Evolutionary conservation across 2,888 invertebrate species (phyloP).

Genomic region (Cyclophora albipunctata): DNA sequence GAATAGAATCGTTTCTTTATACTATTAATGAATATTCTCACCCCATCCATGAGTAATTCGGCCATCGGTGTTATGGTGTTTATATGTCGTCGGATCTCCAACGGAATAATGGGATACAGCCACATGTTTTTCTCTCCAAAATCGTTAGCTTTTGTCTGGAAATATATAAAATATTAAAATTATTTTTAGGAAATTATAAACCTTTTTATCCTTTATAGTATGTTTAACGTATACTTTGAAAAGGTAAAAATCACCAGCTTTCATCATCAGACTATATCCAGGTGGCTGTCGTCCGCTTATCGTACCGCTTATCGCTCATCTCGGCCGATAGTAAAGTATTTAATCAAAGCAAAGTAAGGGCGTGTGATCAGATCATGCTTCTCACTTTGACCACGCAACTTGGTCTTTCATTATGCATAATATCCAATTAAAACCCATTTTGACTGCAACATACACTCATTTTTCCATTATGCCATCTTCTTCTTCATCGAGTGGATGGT

Average conservation of each 20-base stretch:
- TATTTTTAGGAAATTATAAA: neutral
- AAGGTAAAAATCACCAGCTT: neutral
- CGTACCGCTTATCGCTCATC: too few relatives aligned
- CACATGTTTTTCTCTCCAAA: constrained; percentile 14
- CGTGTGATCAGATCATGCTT: too few relatives aligned
- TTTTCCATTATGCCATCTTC: too few relatives aligned
- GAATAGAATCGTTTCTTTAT: too few relatives aligned
- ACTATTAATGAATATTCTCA: constrained; percentile 21
- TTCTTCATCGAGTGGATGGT: too few relatives aligned
- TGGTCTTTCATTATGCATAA: too few relatives aligned
- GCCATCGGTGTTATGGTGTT: constrained; percentile 35
- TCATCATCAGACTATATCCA: neutral
- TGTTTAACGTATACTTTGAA: neutral
- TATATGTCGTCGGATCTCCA: constrained; percentile 39
- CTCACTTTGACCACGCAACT: too few relatives aligned
- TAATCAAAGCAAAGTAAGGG: too few relatives aligned
- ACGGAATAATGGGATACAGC: constrained; percentile 30
- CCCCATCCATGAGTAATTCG: constrained; percentile 36
- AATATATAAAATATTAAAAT: neutral
- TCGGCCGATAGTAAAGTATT: too few relatives aligned
- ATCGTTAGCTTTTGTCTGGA: constrained; percentile 19
- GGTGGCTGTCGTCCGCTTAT: too few relatives aligned
- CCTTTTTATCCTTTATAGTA: neutral
- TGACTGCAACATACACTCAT: too few relatives aligned
- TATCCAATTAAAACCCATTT: too few relatives aligned